Evolutionary conservation across 2,113 vertebrate genomes (phyloP).

Genomic region (Tetraodon nigroviridis): DNA sequence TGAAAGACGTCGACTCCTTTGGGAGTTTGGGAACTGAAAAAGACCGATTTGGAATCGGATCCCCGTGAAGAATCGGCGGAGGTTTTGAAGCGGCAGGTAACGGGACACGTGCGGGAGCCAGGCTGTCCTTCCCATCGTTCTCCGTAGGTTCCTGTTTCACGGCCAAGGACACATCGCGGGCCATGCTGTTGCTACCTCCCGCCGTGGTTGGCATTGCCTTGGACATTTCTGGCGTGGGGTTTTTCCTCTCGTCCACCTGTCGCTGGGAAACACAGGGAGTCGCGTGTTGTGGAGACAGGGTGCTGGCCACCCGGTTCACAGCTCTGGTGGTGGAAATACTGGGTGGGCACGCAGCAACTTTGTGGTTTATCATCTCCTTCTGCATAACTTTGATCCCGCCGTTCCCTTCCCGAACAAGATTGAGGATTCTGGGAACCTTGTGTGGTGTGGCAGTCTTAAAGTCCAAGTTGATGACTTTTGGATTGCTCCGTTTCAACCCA

Average conservation of each 20-base stretch:
- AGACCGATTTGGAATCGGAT: slow-evolving; percentile 13
- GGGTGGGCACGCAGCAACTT: background rate
- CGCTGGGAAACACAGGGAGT: slow-evolving; percentile 22
- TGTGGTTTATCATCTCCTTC: slow-evolving; percentile 12
- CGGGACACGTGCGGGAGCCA: slow-evolving; percentile 13
- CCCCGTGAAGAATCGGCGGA: slow-evolving; percentile 11
- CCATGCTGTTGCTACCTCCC: slow-evolving; percentile 14
- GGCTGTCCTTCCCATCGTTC: slow-evolving; percentile 18
- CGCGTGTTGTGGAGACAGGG: slow-evolving; percentile 23
- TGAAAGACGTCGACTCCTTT: slow-evolving; percentile 1
- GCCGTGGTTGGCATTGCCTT: slow-evolving; percentile 19
- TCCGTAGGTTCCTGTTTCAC: slow-evolving; percentile 51
- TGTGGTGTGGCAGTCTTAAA: slow-evolving; percentile 19
- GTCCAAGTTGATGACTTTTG: slow-evolving; percentile 52
- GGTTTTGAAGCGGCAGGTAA: slow-evolving; percentile 11
- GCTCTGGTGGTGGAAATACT: slow-evolving; percentile 4
- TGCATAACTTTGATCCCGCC: slow-evolving; percentile 20
- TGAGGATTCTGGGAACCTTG: slow-evolving; percentile 48
- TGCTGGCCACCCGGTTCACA: slow-evolving; percentile 5
- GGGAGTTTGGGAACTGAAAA: slow-evolving; percentile 17
- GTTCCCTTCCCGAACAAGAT: slow-evolving; percentile 27
- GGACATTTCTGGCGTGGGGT: slow-evolving; percentile 11
- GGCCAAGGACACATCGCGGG: slow-evolving; percentile 9
- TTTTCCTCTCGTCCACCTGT: slow-evolving; percentile 34
- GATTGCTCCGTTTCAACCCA: slow-evolving; percentile 40